Conservation (phyloP, 2,113 vertebrate species). For the Pomatostomus ruficeps region DNA sequence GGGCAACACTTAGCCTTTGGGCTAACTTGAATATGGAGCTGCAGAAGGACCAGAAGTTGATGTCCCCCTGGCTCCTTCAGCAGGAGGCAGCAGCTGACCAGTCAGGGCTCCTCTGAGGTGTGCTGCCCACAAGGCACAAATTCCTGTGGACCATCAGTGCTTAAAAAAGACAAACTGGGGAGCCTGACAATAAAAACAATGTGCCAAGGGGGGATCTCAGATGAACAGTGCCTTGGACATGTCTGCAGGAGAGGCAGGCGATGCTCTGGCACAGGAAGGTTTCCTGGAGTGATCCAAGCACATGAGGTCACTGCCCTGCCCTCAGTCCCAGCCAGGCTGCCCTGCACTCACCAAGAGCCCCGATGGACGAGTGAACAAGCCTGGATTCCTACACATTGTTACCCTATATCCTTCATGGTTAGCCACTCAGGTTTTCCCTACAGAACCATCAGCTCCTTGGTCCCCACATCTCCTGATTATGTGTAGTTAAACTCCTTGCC, state of each 20-base stretch:
- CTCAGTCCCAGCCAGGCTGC: not conserved
- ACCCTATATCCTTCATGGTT: not conserved
- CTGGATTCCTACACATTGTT: not conserved
- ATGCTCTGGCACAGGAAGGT: not conserved
- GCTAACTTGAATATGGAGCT: not conserved
- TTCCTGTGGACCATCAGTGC: rapidly evolving
- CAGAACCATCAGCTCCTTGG: not conserved
- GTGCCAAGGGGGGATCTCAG: not conserved
- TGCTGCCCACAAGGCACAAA: not conserved
- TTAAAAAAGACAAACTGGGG: not conserved
- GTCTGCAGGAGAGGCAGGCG: rapidly evolving
- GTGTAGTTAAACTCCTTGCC: not conserved
- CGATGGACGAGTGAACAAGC: not conserved
- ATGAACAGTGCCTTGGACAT: too few species aligned
- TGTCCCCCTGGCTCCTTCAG: not conserved
- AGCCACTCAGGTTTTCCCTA: not conserved
- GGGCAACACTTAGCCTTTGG: not conserved
- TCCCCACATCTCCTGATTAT: not conserved
- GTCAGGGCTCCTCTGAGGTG: not conserved
- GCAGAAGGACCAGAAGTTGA: not conserved
- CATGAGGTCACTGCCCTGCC: not conserved
- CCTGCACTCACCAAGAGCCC: not conserved
- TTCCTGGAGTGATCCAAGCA: rapidly evolving
- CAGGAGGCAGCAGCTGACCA: not conserved
- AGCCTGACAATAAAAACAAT: not conserved